Percentiles rank a stretch among this genome's conserved stretches.
phyloP scores from a whole-genome alignment of 2,797 vertebrate species.

The Arremon aurantiirostris region DNA sequence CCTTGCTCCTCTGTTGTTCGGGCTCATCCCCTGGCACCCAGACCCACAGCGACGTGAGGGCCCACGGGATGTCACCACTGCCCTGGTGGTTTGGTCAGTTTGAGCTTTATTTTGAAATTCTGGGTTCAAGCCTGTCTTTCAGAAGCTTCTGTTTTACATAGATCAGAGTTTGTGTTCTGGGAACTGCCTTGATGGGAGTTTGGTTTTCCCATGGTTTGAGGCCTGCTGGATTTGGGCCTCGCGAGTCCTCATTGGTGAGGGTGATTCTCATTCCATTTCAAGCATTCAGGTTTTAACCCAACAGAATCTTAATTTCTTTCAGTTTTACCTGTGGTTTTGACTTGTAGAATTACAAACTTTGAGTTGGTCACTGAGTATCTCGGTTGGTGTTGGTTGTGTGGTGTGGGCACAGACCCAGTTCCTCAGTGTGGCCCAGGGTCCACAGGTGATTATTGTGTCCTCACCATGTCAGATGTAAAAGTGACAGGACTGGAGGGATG shows the following conservation, averaged over 20 bases:
- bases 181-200: background rate
- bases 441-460: fast-evolving
- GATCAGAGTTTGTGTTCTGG: background rate
- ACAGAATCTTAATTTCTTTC: background rate
- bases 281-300: background rate
- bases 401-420: background rate
- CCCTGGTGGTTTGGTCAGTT: fast-evolving
- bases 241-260: background rate
- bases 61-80: fast-evolving
- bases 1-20: fast-evolving
- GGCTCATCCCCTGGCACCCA: background rate
- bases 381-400: background rate
- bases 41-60: fast-evolving
- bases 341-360: background rate
- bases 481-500: background rate
- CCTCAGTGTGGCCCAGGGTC: background rate
- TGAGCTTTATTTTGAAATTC: background rate
- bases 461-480: background rate
- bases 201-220: background rate
- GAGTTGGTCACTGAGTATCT: fast-evolving
- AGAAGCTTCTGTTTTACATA: fast-evolving
- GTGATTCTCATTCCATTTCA: background rate
- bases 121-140: background rate
- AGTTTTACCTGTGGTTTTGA: background rate
- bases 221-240: background rate